Evolutionary conservation across 2,888 invertebrate species (phyloP).

Genomic region (Cylindroiulus punctatus): DNA sequence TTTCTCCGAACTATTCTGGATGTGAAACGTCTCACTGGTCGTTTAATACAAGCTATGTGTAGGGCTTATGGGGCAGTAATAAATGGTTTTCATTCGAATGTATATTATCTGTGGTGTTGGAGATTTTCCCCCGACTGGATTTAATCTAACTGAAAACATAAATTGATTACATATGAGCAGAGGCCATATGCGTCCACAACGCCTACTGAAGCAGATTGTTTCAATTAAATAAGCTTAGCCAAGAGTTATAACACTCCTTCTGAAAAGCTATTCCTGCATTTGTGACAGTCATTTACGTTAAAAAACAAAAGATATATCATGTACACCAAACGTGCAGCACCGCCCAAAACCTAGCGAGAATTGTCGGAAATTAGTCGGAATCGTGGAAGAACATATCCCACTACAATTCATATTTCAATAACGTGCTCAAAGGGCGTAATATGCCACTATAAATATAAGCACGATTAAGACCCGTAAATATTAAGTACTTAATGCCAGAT

Average conservation of each 20-base stretch:
- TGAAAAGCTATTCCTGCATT: not conserved
- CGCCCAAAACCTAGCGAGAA: not conserved
- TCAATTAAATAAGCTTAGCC: conserved; percentile 25
- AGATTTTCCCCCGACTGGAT: not conserved
- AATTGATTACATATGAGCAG: not conserved
- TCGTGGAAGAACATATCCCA: not conserved
- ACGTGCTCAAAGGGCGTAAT: not conserved
- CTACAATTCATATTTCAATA: conserved; percentile 12
- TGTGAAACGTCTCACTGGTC: not conserved
- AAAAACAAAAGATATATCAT: conserved; percentile 34
- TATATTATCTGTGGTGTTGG: not conserved
- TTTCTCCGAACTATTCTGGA: not conserved
- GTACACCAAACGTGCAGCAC: conserved; percentile 4
- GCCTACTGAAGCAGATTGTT: not conserved
- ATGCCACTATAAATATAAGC: not conserved
- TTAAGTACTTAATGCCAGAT: not conserved
- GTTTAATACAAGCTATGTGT: no score
- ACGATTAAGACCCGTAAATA: not conserved
- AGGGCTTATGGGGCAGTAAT: not conserved
- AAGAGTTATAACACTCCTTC: not conserved
- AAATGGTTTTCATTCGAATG: conserved; percentile 16
- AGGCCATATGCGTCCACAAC: conserved; percentile 31
- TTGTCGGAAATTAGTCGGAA: not conserved
- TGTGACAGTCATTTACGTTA: not conserved
- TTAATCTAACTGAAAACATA: conserved; percentile 38